These are phyloP conservation scores for Holacanthus passer DNA, from an alignment of 2,113 vertebrate species.

Conservation along the genomic window DNA sequence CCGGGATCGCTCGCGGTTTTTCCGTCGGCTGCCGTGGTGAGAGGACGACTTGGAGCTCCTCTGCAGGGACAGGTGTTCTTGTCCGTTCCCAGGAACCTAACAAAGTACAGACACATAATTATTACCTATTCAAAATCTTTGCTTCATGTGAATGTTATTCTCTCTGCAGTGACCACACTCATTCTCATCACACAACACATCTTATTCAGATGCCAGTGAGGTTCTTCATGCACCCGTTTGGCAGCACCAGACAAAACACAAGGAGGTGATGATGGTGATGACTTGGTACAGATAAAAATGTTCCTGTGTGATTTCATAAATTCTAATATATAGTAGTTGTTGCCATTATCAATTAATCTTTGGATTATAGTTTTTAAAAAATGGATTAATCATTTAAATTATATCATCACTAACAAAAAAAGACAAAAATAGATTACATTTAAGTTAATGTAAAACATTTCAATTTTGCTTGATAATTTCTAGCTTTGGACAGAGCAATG, in stretches of 20 bases:
- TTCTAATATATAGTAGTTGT: too few species aligned
- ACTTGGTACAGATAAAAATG: constrained; percentile 33
- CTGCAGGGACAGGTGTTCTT: constrained; percentile 93
- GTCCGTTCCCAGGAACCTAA: constrained; percentile 92
- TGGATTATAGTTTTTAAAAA: too few species aligned
- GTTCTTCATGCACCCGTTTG: constrained; percentile 62
- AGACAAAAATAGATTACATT: neutral
- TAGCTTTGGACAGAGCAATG: neutral
- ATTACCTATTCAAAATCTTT: neutral
- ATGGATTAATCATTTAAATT: too few species aligned
- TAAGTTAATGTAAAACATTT: neutral
- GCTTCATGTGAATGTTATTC: neutral
- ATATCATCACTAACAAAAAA: neutral
- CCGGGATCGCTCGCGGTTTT: constrained; percentile 84
- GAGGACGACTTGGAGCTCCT: constrained; percentile 94
- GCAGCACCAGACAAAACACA: constrained; percentile 53
- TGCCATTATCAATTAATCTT: too few species aligned
- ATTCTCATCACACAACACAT: neutral
- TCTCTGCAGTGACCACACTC: neutral
- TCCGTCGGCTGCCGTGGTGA: constrained; percentile 91
- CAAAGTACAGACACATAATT: neutral
- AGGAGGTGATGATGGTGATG: constrained; percentile 42
- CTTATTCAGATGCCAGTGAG: constrained; percentile 16
- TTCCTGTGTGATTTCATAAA: neutral
- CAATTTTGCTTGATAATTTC: neutral